These are phyloP conservation scores for Hydropotes inermis DNA, from an alignment of 2,113 vertebrate species.

Conservation along the genomic window DNA sequence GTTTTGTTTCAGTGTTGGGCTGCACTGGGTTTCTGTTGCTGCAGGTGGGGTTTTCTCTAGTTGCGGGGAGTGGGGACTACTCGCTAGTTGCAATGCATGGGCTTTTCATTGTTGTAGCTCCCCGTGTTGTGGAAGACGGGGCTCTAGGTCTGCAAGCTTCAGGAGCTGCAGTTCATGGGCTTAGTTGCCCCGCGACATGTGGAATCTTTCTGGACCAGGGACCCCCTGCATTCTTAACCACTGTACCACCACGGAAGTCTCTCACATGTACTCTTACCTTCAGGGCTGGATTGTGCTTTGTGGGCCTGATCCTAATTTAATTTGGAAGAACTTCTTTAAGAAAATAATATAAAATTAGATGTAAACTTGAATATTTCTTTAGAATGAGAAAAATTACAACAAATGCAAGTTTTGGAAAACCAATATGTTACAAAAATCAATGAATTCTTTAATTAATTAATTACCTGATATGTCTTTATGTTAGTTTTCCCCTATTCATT, in stretches of 20 bases:
- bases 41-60: not conserved
- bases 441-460: not conserved
- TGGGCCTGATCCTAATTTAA: not conserved
- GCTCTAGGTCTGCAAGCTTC: not conserved
- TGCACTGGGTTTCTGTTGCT: not conserved
- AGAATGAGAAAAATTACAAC: not conserved
- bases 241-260: not conserved
- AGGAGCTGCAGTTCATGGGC: not conserved
- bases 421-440: not conserved
- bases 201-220: not conserved
- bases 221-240: not conserved
- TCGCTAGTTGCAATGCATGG: fast-evolving
- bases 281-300: not conserved
- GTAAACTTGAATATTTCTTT: not conserved
- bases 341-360: not conserved
- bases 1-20: not conserved
- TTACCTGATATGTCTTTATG: not conserved
- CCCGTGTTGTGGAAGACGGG: not conserved
- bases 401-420: not conserved
- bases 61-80: not conserved
- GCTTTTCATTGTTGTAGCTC: not conserved
- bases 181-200: fast-evolving
- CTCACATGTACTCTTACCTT: not conserved
- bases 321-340: not conserved
- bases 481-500: not conserved